Conservation (phyloP, 2,797 vertebrate species). For the Clarias fuscus region DNA sequence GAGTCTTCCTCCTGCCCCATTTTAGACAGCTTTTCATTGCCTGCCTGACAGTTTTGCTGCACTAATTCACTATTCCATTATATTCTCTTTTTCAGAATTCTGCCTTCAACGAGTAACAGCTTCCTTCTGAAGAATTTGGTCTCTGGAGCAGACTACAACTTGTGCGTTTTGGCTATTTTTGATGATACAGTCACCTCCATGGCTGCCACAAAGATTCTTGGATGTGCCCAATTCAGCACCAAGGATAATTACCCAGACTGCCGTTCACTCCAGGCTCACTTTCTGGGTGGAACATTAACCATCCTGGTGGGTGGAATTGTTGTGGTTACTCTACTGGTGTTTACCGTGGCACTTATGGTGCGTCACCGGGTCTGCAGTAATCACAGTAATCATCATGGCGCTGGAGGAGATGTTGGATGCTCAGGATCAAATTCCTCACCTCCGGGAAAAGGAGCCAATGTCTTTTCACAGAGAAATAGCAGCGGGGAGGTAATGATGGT, state of each 20-base stretch:
- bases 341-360: constrained; percentile 96
- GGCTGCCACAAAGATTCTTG: constrained; percentile 95
- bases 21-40: constrained; percentile 29
- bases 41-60: background rate
- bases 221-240: constrained; percentile 93
- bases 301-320: constrained; percentile 94
- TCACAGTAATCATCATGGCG: constrained; percentile 45
- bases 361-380: constrained; percentile 84
- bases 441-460: constrained; percentile 66
- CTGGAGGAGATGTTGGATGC: constrained; percentile 72
- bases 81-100: constrained; percentile 81
- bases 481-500: constrained; percentile 66
- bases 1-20: background rate
- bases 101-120: constrained; percentile 89
- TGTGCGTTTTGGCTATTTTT: constrained; percentile 97
- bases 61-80: constrained; percentile 28
- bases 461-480: constrained; percentile 93
- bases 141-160: constrained; percentile 91
- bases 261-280: constrained; percentile 92
- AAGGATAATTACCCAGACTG: constrained; percentile 93
- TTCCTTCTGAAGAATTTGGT: constrained; percentile 95
- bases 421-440: constrained; percentile 72
- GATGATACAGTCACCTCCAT: constrained; percentile 94
- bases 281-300: constrained; percentile 96
- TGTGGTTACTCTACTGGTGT: constrained; percentile 91